Evolutionary conservation across 2,888 invertebrate species (phyloP).

Genomic region (Creontiades dilutus): DNA sequence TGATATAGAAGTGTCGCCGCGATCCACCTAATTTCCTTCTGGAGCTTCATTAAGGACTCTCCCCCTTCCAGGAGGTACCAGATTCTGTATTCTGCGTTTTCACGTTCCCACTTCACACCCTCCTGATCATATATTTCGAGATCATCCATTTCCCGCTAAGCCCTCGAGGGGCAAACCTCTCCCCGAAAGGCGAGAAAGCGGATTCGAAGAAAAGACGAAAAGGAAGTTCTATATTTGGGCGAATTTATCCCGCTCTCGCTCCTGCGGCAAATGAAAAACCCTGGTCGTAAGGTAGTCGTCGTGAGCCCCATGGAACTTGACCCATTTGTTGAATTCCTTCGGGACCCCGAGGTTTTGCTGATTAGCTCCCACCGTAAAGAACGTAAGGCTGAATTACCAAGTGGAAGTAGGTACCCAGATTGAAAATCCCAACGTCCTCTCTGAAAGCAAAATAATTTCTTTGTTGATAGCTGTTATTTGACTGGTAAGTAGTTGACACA

Average conservation of each 20-base stretch:
- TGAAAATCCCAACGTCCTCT: no score
- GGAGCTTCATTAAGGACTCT: neutral
- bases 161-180: neutral
- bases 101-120: constrained; percentile 17
- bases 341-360: neutral
- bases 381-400: neutral
- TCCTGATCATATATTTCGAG: neutral
- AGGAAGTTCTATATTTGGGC: neutral
- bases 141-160: constrained; percentile 22
- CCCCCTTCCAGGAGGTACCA: neutral
- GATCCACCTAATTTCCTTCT: neutral
- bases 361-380: neutral
- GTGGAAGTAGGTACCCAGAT: no score
- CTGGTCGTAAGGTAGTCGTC: neutral
- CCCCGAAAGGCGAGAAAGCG: neutral
- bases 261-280: neutral
- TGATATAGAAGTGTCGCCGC: neutral
- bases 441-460: no score
- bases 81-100: neutral
- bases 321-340: neutral
- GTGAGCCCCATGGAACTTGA: neutral
- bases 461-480: no score
- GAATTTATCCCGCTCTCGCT: neutral
- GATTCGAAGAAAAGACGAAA: neutral
- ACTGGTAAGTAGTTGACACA: no score